Base-by-base conservation (phyloP, 2,797 vertebrate genomes). In the Antennarius maculatus region DNA sequence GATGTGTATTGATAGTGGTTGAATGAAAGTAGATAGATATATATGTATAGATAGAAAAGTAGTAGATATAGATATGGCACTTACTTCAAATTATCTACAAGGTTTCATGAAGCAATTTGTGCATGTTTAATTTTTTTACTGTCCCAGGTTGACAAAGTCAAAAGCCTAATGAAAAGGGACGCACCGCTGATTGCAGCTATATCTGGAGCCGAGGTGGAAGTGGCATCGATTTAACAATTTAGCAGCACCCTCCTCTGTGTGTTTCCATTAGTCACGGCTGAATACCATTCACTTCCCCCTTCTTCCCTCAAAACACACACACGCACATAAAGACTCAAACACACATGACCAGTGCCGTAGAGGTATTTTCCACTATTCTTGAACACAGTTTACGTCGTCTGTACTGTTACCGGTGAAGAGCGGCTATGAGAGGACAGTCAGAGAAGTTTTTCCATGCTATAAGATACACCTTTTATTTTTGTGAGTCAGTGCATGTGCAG, bases 81-180 rank as follows among this genome's bases (percentile, higher is more conserved):
- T 76, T 67, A 65, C 70, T 76, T 67, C 64, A 86, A 83, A 75
- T 77, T 57, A 82, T 92, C 95, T 91, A 91, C 92, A 91, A 92
- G 93, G 92, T 93, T 93, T 93, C 90, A 93, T 90, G 82, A 93
- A 82, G 71, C 88, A 85, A 89, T 93, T 76, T 85, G 87, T 74
- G 92, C 80, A 81, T 86, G 80, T 89, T 92, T 92, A 92, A 91
- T 95, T 93, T 93, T 89, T 89, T 91, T 84, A 89, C 83, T 91
- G 88, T 95, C 94, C 93, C 94, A 92, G 93, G 94, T 92, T 93
- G 94, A 92, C 86, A 93, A 94, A 95, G 95, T 97, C 95, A 96
- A 92, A 90, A 93, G 88, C 90, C 95, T 97, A 96, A 97, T 97
- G 95, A 97, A 97, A 96, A 95, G 93, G 92, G 96, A 96, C 93